Conservation (phyloP, 2,113 vertebrate species). For the Pseudopodoces humilis region DNA sequence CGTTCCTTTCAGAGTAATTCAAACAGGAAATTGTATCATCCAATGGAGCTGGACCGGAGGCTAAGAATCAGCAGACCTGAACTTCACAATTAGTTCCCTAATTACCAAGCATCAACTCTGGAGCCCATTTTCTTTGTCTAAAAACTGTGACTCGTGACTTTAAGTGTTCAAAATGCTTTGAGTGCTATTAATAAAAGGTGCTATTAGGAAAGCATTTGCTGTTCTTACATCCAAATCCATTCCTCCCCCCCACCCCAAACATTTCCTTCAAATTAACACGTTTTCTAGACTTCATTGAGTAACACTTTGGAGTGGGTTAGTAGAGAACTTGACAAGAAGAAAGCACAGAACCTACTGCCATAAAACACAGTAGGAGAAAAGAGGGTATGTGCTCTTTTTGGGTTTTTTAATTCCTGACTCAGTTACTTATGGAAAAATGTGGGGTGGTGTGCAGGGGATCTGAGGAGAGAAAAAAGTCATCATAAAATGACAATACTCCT, state of each 20-base stretch:
- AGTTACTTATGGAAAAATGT: neutral
- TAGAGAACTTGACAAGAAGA: neutral
- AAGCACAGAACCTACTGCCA: neutral
- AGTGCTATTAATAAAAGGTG: neutral
- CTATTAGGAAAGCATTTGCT: neutral
- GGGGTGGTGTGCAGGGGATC: neutral
- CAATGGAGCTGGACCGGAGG: neutral
- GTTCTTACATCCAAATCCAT: neutral
- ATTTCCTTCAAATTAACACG: neutral
- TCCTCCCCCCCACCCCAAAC: fast-evolving
- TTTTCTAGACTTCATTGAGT: neutral
- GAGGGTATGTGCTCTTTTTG: neutral
- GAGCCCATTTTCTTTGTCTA: neutral
- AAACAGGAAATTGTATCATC: neutral
- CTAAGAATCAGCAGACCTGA: neutral
- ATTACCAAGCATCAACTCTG: neutral
- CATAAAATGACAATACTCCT: neutral
- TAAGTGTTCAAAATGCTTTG: neutral
- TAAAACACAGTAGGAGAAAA: neutral
- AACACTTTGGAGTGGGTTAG: neutral
- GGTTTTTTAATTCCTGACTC: neutral
- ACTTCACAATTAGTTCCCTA: neutral
- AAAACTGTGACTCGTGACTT: neutral
- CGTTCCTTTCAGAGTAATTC: neutral
- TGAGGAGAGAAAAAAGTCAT: neutral